Percentiles rank a stretch among this genome's conserved stretches.
Evolutionary conservation across 2,113 vertebrate genomes (phyloP).

Genomic region (Hylia prasina): DNA sequence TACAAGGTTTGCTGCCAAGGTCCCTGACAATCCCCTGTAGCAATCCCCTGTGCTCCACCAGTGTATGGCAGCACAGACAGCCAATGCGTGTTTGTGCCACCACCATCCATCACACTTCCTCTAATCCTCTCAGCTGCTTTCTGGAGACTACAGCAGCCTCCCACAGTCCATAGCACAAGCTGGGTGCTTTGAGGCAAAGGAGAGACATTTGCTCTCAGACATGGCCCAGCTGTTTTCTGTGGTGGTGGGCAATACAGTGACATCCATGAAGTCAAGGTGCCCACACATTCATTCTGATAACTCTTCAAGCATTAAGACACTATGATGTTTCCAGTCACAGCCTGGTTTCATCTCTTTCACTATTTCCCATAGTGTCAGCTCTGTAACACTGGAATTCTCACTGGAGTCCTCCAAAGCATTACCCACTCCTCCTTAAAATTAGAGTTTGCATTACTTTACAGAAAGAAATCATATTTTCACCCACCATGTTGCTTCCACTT

Average conservation of each 20-base stretch:
- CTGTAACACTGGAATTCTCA: neutral
- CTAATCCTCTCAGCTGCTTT: neutral
- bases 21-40: neutral
- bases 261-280: neutral
- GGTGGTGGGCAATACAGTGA: neutral
- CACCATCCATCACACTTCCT: neutral
- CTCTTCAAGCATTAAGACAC: neutral
- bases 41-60: neutral
- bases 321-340: neutral
- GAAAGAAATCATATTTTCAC: neutral
- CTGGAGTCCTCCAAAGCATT: neutral
- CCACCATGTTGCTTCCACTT: neutral
- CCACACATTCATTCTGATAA: neutral
- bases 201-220: neutral
- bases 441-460: neutral
- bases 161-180: neutral
- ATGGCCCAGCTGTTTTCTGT: neutral
- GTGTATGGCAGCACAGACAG: neutral
- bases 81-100: neutral
- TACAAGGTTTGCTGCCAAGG: neutral
- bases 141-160: neutral
- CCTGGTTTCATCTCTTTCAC: neutral
- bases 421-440: neutral
- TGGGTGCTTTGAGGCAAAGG: neutral
- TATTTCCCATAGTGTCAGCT: neutral